Percentiles rank a stretch among this genome's conserved stretches.
These are phyloP conservation scores for Rhea americana DNA, from an alignment of 2,113 vertebrate genomes.

Conservation along the genomic window DNA sequence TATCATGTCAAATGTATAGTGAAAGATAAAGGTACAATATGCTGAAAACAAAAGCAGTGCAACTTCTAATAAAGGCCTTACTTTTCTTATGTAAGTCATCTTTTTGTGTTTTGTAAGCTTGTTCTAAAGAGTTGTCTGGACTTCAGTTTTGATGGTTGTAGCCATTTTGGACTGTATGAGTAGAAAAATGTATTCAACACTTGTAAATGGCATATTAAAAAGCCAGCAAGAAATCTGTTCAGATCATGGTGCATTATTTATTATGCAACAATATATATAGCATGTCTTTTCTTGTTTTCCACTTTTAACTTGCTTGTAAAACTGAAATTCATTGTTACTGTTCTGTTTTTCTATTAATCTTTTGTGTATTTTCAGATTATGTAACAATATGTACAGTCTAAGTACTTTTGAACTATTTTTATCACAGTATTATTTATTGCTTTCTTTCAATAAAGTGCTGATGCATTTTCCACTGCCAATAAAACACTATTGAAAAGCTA, in stretches of 20 bases:
- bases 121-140: constrained; percentile 60
- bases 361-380: constrained; percentile 84
- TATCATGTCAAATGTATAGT: constrained; percentile 53
- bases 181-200: constrained; percentile 59
- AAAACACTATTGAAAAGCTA: constrained; percentile 63
- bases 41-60: constrained; percentile 61
- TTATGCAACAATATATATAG: constrained; percentile 74
- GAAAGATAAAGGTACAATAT: constrained; percentile 43
- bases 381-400: constrained; percentile 98
- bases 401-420: constrained; percentile 97
- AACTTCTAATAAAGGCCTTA: constrained; percentile 88
- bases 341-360: constrained; percentile 81
- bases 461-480: constrained; percentile 94
- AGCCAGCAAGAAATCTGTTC: constrained; percentile 63
- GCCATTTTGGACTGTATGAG: constrained; percentile 67
- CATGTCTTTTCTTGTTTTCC: constrained; percentile 66
- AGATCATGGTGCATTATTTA: constrained; percentile 73
- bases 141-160: constrained; percentile 56
- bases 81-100: constrained; percentile 73
- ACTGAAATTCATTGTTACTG: constrained; percentile 82
- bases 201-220: constrained; percentile 58
- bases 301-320: constrained; percentile 78
- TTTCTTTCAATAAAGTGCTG: constrained; percentile 99
- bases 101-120: constrained; percentile 74
- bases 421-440: constrained; percentile 99